Evolutionary conservation across 1,140 invertebrate species (phyloP).

Genomic region (Paraescarpia echinospica): DNA sequence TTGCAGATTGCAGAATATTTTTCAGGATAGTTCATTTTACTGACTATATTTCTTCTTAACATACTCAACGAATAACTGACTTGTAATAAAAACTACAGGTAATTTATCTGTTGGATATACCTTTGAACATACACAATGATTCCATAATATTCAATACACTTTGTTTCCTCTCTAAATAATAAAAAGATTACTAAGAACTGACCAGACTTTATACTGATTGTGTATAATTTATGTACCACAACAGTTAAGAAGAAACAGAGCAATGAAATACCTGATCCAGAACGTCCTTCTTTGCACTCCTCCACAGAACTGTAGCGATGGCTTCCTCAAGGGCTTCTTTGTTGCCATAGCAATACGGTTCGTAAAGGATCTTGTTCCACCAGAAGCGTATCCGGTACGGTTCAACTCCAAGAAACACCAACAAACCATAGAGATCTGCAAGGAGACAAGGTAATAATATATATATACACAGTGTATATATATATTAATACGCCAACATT

Average conservation of each 20-base stretch:
- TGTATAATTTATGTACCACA: not conserved
- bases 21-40: too few species aligned
- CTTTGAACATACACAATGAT: too few species aligned
- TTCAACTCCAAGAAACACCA: constrained; percentile 70
- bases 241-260: not conserved
- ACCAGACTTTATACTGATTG: not conserved
- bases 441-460: not conserved
- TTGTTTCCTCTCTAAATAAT: too few species aligned
- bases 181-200: not conserved
- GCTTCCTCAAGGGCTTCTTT: constrained; percentile 61
- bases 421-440: constrained; percentile 70
- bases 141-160: too few species aligned
- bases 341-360: constrained; percentile 62
- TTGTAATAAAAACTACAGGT: too few species aligned
- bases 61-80: too few species aligned
- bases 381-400: constrained; percentile 64
- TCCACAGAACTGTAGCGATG: constrained; percentile 70
- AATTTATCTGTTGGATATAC: too few species aligned
- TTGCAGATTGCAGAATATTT: too few species aligned
- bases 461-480: constrained; percentile 7
- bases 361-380: constrained; percentile 65
- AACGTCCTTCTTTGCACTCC: constrained; percentile 70
- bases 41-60: too few species aligned
- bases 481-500: not conserved
- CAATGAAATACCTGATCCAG: constrained; percentile 60